Base-by-base conservation (phyloP, 2,113 vertebrate genomes). In the Phylloscopus whistleri region DNA sequence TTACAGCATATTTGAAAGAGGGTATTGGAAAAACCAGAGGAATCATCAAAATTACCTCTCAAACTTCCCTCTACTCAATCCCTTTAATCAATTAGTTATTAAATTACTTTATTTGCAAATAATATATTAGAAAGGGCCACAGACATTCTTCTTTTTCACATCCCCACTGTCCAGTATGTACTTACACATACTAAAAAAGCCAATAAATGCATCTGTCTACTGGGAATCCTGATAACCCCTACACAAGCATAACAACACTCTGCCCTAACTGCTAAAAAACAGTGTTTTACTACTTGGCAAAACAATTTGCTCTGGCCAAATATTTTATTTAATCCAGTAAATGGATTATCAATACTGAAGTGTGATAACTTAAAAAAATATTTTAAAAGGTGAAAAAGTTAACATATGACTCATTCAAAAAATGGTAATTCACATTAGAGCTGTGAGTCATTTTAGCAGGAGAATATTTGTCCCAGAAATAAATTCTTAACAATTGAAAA, bases 391-490 rank as follows among this genome's bases (percentile, higher is more conserved):
- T 62, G 62, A 66, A 89, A 49, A 95, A 95, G 77, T 93, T 83
- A 91, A 74, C 6, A 33, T 41, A 87, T 91, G 69, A 94, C 31
- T 97, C 89, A 95, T 52, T 70, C 8, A 89, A 80, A 66, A 95
- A 94, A 93, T 37, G 16, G 14, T 66, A 86, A 90, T 82, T 90
- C 51, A 66, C 43, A 74, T 90, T 69, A 92, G 84, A 94, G 11
- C n/a, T 31, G 44, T 94, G 94, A 97, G 48, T 95, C 93, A 93
- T 49, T 67, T 56, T 68, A 97, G 59, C 74, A 94, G 73, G 39
- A 92, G 83, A 94, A 41, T 94, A 95, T 95, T 91, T 60, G 81
- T 82, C 93, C 81, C 95, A 95, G 74, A 93, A 94, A 96, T 79
- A 91, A 8, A 76, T 64, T 76, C 77, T 72, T 87, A 89, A 89